Evolutionary conservation across 2,797 vertebrate species (phyloP).

Genomic region (Cossypha caffra): DNA sequence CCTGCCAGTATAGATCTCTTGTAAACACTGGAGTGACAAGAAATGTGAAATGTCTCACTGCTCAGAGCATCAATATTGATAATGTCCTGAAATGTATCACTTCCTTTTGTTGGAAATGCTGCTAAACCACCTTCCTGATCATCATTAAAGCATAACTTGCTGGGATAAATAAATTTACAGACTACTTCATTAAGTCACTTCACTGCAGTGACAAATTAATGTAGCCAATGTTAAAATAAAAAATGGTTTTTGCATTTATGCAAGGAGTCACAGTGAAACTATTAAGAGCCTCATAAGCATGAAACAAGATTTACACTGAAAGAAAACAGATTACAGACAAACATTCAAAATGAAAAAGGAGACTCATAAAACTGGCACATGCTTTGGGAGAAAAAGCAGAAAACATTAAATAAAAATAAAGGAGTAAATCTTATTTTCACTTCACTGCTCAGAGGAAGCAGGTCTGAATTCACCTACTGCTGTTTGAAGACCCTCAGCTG

Average conservation of each 20-base stretch:
- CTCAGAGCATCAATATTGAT: neutral
- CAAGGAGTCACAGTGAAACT: neutral
- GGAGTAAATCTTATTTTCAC: constrained; percentile 27
- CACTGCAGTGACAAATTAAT: neutral
- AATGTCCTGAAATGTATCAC: neutral
- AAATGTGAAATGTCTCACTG: neutral
- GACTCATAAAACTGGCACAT: neutral
- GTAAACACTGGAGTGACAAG: neutral
- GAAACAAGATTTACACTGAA: constrained; percentile 9
- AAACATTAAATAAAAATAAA: constrained; percentile 24
- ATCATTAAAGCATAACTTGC: neutral
- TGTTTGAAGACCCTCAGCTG: neutral
- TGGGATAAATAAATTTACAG: neutral
- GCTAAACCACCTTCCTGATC: neutral
- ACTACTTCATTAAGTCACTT: neutral
- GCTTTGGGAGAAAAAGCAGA: neutral
- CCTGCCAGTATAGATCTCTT: neutral
- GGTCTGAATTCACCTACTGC: neutral
- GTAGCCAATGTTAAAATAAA: neutral
- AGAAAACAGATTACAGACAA: constrained; percentile 40
- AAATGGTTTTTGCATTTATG: neutral
- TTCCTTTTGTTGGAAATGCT: neutral
- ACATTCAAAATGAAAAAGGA: constrained; percentile 19
- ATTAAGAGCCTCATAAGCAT: neutral
- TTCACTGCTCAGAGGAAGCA: neutral